Evolutionary conservation across 2,113 vertebrate genomes (phyloP).

Genomic region (Aleadryas rufinucha): DNA sequence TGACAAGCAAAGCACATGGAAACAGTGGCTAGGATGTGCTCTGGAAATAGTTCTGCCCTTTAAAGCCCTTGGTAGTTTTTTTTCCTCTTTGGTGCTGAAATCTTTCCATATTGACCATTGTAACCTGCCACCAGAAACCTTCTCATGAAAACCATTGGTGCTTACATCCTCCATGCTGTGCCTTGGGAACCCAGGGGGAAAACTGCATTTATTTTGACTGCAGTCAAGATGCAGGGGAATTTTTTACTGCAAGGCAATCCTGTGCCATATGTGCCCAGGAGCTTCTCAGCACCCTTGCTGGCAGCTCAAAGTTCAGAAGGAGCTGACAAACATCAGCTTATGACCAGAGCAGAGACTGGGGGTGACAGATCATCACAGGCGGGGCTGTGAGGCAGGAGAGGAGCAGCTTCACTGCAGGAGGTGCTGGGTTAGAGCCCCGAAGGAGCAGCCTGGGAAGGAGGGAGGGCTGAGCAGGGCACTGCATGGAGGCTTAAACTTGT

Average conservation of each 20-base stretch:
- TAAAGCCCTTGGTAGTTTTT: neutral
- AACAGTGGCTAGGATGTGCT: neutral
- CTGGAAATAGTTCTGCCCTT: neutral
- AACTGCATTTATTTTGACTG: neutral
- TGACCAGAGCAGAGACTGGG: neutral
- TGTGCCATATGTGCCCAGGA: accelerated
- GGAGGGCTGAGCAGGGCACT: neutral
- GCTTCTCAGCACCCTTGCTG: neutral
- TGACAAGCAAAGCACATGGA: neutral
- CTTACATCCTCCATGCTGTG: neutral
- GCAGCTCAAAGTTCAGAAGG: neutral
- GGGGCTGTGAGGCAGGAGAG: neutral
- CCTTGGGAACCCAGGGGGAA: neutral
- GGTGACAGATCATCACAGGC: neutral
- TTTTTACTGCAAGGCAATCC: neutral
- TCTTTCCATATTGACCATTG: neutral
- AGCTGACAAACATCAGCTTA: neutral
- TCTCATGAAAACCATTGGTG: neutral
- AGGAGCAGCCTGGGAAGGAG: neutral
- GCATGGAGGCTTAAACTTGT: accelerated
- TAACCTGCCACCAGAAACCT: neutral
- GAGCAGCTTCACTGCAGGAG: too few relatives aligned
- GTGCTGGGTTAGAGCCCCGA: neutral
- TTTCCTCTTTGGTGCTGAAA: neutral
- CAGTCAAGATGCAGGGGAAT: neutral